Evolutionary conservation across 2,113 vertebrate genomes (phyloP).

Genomic region (Plecotus auritus): DNA sequence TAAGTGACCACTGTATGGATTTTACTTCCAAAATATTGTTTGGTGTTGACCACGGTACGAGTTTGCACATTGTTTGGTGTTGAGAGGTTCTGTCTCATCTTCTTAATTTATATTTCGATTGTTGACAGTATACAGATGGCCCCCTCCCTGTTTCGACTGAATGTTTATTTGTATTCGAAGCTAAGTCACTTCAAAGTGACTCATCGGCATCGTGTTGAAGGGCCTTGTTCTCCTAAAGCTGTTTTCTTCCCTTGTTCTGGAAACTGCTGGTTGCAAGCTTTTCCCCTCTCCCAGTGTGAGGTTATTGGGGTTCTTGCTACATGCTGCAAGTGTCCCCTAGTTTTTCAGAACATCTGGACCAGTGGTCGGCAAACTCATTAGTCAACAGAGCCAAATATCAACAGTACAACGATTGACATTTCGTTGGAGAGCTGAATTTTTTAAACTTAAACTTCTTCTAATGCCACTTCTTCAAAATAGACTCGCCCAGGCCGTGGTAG

Average conservation of each 20-base stretch:
- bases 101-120: background rate
- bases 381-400: too few relatives aligned
- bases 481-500: too few relatives aligned
- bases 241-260: background rate
- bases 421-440: too few relatives aligned
- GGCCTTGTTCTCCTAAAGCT: background rate
- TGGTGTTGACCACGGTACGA: background rate
- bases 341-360: slow-evolving; percentile 36
- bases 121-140: background rate
- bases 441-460: too few relatives aligned
- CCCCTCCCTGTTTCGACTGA: background rate
- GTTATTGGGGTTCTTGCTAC: background rate
- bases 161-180: slow-evolving; percentile 25
- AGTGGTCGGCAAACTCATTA: too few relatives aligned
- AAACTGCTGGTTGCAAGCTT: background rate
- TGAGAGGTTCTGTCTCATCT: slow-evolving; percentile 6
- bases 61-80: slow-evolving; percentile 16
- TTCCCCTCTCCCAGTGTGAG: background rate
- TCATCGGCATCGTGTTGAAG: background rate
- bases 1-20: background rate
- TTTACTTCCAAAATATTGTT: background rate
- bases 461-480: too few relatives aligned
- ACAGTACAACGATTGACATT: too few relatives aligned
- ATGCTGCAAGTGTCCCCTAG: background rate
- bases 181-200: slow-evolving; percentile 14